Conservation (phyloP, 2,888 invertebrate genomes). For the Drepanosiphum platanoidis region DNA sequence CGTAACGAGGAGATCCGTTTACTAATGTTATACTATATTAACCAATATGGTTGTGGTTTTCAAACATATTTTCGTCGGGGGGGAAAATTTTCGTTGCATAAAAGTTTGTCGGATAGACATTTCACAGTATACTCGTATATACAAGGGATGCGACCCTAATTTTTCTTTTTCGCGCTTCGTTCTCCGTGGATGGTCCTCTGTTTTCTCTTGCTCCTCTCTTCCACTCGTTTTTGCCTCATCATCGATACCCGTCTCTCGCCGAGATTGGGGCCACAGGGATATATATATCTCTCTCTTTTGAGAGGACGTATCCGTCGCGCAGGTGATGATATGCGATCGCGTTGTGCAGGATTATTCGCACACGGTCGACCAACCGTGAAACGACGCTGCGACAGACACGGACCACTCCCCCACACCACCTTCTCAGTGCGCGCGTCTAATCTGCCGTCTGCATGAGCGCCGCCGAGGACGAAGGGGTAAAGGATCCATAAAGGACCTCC, state of each 20-base stretch:
- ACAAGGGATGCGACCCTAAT: slow-evolving; percentile 12
- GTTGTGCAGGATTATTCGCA: slow-evolving; percentile 24
- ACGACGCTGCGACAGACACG: background rate
- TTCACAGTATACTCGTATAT: background rate
- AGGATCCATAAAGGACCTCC: too few species aligned
- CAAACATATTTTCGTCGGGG: too few species aligned
- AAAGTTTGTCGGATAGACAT: too few species aligned
- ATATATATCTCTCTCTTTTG: background rate
- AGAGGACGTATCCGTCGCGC: background rate
- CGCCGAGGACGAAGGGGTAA: background rate
- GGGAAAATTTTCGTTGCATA: too few species aligned
- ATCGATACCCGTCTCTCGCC: background rate
- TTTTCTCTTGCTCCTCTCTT: background rate
- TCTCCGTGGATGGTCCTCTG: background rate
- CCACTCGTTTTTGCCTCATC: background rate
- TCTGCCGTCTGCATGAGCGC: slow-evolving; percentile 20
- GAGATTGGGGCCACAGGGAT: too few species aligned
- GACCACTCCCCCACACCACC: background rate
- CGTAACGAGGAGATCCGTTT: too few species aligned
- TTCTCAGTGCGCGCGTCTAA: background rate
- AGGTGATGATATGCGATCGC: background rate
- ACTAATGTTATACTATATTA: too few species aligned
- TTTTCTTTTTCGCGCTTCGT: slow-evolving; percentile 11
- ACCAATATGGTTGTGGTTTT: too few species aligned
- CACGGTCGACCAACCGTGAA: slow-evolving; percentile 20